Evolutionary conservation across 1,140 invertebrate species (phyloP), one percentile per base, ranked within the genome.

Genomic region (Tetramorium parvispinum): DNA sequence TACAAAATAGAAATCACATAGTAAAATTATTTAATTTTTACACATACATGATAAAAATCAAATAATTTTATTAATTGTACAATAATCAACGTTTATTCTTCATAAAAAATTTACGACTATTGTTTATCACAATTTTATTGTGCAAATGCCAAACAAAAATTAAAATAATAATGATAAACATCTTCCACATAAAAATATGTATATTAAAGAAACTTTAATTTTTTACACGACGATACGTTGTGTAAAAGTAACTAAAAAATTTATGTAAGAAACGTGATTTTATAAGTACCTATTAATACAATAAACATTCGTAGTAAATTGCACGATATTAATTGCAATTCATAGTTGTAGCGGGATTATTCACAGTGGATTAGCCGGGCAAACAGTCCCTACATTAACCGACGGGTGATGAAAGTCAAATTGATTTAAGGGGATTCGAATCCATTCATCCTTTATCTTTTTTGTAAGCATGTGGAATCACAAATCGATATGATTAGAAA

Each of bases 351-450:
- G 4, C n/a, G 24, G n/a, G 46, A 73, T 77, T 78, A 78, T 61
- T 75, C 27, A 46, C 5, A 71, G 66, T 46, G 13, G 68, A 83
- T 83, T 83, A 83, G n/a, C 7, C 37, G 10, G 13, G n/a, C 40
- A 82, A 82, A 53, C 27, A 83, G 37, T 73, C 53, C 40, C 53
- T 73, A 59, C 53, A 16, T 7, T 18, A 73, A 43, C 68, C 79
- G 79, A 73, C 79, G 79, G 79, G 7, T n/a, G 65, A 57, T 73
- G 37, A 27, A 59, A 73, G n/a, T 75, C 55, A 59, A 59, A 83
- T 83, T 82, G 24, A 73, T 73, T 82, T 75, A 24, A 51, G 32
- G 16, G 16, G 16, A 57, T 82, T n/a, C 24, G 10, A 6, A 18
- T 32, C 73, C 11, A 21, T 43, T 71, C 32, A 10, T 13, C 13